phyloP scores from a whole-genome alignment of 1,140 invertebrate genomes.

The Physella acuta region DNA sequence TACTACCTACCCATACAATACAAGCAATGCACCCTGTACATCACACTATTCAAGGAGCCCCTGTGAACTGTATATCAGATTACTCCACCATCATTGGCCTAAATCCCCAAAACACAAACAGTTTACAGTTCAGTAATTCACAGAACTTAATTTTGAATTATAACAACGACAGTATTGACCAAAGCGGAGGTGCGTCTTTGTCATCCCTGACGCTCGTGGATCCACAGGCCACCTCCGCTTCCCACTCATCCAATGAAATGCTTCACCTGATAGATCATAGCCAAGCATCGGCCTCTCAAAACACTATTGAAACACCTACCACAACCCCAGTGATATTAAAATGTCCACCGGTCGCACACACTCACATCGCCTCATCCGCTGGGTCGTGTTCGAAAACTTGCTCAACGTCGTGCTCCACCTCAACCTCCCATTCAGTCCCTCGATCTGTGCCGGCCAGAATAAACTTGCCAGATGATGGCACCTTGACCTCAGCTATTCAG shows the following conservation, averaged over 20 bases:
- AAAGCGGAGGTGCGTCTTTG: constrained; percentile 1
- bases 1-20: not conserved
- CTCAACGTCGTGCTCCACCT: not conserved
- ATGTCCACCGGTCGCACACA: constrained; percentile 1
- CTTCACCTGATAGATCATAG: not conserved
- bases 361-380: not conserved
- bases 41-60: not conserved
- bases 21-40: not conserved
- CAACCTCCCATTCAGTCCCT: not conserved
- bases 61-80: not conserved
- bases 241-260: not conserved
- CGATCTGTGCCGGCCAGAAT: not conserved
- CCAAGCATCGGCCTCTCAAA: not conserved
- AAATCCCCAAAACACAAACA: not conserved
- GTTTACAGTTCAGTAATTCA: not conserved
- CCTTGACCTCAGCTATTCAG: constrained; percentile 29
- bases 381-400: not conserved
- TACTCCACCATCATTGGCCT: not conserved
- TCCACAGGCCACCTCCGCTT: constrained; percentile 3
- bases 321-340: constrained; percentile 11
- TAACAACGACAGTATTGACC: constrained; percentile 4
- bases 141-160: not conserved
- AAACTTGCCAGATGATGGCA: constrained; percentile 15
- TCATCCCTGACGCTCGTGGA: constrained; percentile 9
- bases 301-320: not conserved